Percentiles rank a stretch among this genome's conserved stretches.
Conservation (phyloP, 2,888 invertebrate genomes). For the Diplolepis rosae region DNA sequence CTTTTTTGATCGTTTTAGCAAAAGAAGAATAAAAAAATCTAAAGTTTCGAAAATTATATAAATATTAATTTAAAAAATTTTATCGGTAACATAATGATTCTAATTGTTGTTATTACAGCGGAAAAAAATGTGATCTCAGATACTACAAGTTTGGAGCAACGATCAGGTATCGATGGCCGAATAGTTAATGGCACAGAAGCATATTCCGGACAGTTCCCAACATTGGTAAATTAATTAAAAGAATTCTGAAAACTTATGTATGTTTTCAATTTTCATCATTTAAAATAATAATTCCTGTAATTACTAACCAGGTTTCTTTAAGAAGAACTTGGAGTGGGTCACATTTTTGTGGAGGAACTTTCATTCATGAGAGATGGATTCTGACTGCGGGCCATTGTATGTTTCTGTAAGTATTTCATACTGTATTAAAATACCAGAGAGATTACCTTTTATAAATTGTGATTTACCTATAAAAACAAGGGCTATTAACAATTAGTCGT, state of each 20-base stretch:
- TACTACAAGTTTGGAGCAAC: neutral
- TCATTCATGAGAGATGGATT: neutral
- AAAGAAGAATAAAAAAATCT: too few relatives aligned
- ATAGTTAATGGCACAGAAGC: conserved; percentile 21
- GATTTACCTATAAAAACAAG: too few relatives aligned
- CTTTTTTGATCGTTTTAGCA: too few relatives aligned
- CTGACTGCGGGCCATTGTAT: conserved; percentile 22
- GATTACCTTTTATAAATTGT: too few relatives aligned
- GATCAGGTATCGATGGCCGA: neutral
- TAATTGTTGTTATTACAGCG: neutral
- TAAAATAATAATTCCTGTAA: neutral
- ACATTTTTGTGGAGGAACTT: conserved; percentile 21
- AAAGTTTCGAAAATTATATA: too few relatives aligned
- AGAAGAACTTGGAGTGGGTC: neutral
- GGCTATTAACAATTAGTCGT: too few relatives aligned
- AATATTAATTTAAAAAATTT: too few relatives aligned
- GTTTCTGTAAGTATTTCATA: neutral
- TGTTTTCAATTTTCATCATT: neutral
- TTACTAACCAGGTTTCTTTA: conserved; percentile 10
- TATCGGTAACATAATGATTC: too few relatives aligned
- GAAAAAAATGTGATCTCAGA: neutral
- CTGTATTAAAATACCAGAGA: neutral
- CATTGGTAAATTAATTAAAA: neutral
- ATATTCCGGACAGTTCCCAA: conserved; percentile 10
- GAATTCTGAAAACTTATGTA: too few relatives aligned